Evolutionary conservation across 2,113 vertebrate species (phyloP).

Genomic region (Zonotrichia leucophrys): DNA sequence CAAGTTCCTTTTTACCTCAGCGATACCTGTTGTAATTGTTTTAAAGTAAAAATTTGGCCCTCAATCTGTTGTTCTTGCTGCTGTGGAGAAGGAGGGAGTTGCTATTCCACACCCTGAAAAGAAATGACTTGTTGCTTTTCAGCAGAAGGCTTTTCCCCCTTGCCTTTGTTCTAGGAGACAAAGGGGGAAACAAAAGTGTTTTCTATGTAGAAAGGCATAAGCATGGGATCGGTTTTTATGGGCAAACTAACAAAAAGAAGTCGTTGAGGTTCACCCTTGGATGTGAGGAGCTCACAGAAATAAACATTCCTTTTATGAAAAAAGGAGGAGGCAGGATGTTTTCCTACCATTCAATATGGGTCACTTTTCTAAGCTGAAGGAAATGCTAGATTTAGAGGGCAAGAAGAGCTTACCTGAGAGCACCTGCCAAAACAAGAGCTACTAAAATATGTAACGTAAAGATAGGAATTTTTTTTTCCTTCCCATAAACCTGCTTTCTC

Average conservation of each 20-base stretch:
- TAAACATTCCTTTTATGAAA: slow-evolving; percentile 77
- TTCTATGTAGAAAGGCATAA: slow-evolving; percentile 69
- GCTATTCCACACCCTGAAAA: slow-evolving; percentile 67
- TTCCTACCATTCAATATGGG: not conserved
- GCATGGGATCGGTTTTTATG: slow-evolving; percentile 70
- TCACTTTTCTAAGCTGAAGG: slow-evolving; percentile 55
- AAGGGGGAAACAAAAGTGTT: slow-evolving; percentile 78
- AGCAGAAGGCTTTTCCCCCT: slow-evolving; percentile 65
- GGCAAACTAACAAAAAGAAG: slow-evolving; percentile 68
- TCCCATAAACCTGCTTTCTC: slow-evolving; percentile 35
- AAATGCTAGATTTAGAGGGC: slow-evolving; percentile 41
- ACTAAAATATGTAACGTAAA: slow-evolving; percentile 25
- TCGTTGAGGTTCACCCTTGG: slow-evolving; percentile 64
- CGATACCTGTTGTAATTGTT: not conserved
- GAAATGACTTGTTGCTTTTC: slow-evolving; percentile 80
- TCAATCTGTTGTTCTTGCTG: slow-evolving; percentile 4
- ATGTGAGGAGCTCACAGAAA: slow-evolving; percentile 54
- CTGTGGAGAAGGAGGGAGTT: slow-evolving; percentile 28
- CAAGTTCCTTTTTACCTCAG: slow-evolving; percentile 7
- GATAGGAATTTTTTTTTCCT: not conserved
- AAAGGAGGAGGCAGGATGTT: slow-evolving; percentile 46
- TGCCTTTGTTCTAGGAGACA: slow-evolving; percentile 80
- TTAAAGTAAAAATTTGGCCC: slow-evolving; percentile 13
- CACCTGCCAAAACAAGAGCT: slow-evolving; percentile 61
- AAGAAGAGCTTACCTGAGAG: slow-evolving; percentile 50